Evolutionary conservation across 2,888 invertebrate species (phyloP).

Genomic region (Netelia fuscicornis): DNA sequence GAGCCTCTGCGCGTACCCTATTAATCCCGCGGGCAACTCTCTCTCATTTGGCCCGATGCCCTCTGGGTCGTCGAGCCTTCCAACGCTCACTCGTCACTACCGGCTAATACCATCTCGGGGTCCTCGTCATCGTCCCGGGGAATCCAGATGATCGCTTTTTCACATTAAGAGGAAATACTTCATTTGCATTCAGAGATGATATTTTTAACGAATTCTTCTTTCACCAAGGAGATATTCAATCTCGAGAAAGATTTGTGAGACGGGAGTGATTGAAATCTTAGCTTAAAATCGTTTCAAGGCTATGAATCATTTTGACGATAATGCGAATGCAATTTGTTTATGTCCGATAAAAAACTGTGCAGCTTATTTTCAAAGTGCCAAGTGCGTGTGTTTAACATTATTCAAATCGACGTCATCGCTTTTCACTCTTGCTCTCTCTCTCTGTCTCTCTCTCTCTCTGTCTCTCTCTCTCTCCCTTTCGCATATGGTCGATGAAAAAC

Average conservation of each 20-base stretch:
- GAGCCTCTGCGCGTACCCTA: slow-evolving; percentile 59
- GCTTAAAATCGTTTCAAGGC: no score
- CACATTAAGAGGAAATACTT: background rate
- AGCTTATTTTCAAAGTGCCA: slow-evolving; percentile 3
- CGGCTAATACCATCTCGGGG: slow-evolving; percentile 23
- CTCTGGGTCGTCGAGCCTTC: slow-evolving; percentile 62
- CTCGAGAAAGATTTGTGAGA: no score
- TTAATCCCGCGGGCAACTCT: slow-evolving; percentile 65
- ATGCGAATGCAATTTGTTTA: slow-evolving; percentile 11
- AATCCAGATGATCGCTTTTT: background rate
- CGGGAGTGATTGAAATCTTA: no score
- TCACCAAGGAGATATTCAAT: no score
- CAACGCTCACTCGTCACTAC: slow-evolving; percentile 46
- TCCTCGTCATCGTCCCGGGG: slow-evolving; percentile 30
- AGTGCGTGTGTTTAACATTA: background rate
- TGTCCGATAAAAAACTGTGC: background rate
- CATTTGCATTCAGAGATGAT: background rate
- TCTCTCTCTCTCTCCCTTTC: background rate
- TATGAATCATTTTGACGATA: slow-evolving; percentile 20
- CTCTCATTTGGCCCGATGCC: slow-evolving; percentile 65
- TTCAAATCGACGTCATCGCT: slow-evolving; percentile 7
- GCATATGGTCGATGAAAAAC: background rate
- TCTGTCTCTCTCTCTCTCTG: background rate
- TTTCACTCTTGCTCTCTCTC: background rate
- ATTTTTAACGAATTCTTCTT: background rate